Evolutionary conservation across 2,797 vertebrate species (phyloP), one percentile per base, ranked within the genome.

Genomic region (Brachymystax lenok): DNA sequence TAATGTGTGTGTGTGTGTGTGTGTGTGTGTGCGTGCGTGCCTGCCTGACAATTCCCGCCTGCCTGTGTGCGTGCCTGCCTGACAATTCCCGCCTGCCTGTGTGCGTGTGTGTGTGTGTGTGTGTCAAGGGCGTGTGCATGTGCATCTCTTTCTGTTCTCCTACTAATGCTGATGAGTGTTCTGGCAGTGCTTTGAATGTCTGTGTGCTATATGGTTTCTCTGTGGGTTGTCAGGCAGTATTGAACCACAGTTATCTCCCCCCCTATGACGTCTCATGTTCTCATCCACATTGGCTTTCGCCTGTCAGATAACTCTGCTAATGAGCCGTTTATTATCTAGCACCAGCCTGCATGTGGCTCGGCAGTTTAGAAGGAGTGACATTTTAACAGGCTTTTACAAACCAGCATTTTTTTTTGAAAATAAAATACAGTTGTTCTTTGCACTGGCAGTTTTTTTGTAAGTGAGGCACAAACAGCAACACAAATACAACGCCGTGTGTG

Each of bases 221-320:
- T 35, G 30, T 33, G 27, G 13, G 71, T 16, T 71, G n/a, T 79
- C 5, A 2, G 52, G 40, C 10, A 46, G 10, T 63, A 14, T 69
- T 54, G 71, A 74, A 71, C 71, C 66, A n/a, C 17, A 69, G 46
- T 54, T 74, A 81, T 82, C 77, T 52, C 67, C 66, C 13, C 64
- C 61, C 68, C 68, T 54, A 51, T 28, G 71, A 72, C 69, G 83
- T 82, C 82, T 81, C 66, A 5, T 79, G 52, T 86, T 82, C 40
- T 54, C 78, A 71, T 82, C 74, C 40, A 0, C 78, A 64, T 81
- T 81, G 79, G 83, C 78, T 85, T 71, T 33, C 0, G 80, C 83
- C 84, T 85, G 75, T 77, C 71, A 79, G 74, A 82, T 89, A 80
- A 74, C 80, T 75, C 82, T 79, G 77, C 80, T 87, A 91, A 91